Evolutionary conservation across 2,113 vertebrate species (phyloP), one percentile per base, ranked within the genome.

Genomic region (Uropsilus gracilis): DNA sequence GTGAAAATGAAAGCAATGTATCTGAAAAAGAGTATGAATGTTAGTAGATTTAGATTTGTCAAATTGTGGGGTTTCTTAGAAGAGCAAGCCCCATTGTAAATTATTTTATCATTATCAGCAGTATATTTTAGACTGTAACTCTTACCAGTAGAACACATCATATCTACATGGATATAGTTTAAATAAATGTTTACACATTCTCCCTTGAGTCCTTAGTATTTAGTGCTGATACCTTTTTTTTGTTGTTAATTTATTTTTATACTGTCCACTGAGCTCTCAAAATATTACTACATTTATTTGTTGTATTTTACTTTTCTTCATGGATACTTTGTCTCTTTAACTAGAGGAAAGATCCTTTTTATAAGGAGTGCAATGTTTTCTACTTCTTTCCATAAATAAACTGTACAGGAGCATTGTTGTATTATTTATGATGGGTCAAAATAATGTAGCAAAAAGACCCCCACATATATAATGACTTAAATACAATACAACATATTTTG

Each of bases 121-220:
- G 0, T 46, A 30, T 13, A 66, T 50, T 42, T 71, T 88, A 26
- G 77, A 66, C 46, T 71, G 32, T 64, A 63, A 16, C 5, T 68
- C 42, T 83, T 13, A 89, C 6, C 26, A 80, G 12, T 2, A 80
- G 55, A 75, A 61, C 8, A 12, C 24, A 71, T 34, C 10, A 63
- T 88, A 86, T 95, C 71, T 90, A 42, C 50, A 84, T 10, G 7
- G 44, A 30, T 68, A 48, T 32, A 90, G 76, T 89, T 72, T 59
- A 85, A 85, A 81, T 73, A 87, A 55, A 68, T 86, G 26, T 63
- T 50, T 68, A 39, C 26, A 4, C 64, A 44, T 86, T 94, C 53
- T 95, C 50, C 50, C 93, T 94, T 83, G 44, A 89, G 83, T 0
- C 69, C 42, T 5, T 72, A 80, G n/a, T 8, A 68, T 39, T 59